Conservation (phyloP, 1,140 invertebrate species). For the Chironomus tepperi region DNA sequence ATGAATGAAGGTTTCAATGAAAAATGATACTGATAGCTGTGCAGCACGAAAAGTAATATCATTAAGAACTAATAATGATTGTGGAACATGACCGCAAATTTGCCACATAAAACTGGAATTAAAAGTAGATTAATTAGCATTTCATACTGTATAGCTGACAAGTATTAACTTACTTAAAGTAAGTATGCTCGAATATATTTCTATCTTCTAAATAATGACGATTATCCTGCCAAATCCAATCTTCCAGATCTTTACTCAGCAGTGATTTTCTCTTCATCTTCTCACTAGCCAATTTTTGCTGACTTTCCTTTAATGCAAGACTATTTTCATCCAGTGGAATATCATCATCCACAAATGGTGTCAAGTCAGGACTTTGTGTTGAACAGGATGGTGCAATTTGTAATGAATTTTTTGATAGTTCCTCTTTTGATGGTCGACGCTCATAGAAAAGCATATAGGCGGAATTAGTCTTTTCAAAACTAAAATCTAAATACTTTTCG, state of each 20-base stretch:
- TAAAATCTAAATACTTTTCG: slow-evolving; percentile 95
- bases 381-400: not conserved
- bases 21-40: slow-evolving; percentile 85
- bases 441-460: slow-evolving; percentile 98
- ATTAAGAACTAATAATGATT: slow-evolving; percentile 68
- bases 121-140: slow-evolving; percentile 21
- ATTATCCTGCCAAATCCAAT: slow-evolving; percentile 94
- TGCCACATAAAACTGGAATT: slow-evolving; percentile 85
- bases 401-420: not conserved
- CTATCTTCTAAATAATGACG: slow-evolving; percentile 91
- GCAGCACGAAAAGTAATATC: slow-evolving; percentile 78
- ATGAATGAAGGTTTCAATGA: slow-evolving; percentile 93
- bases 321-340: not conserved
- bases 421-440: slow-evolving; percentile 39
- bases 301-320: slow-evolving; percentile 25
- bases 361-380: not conserved
- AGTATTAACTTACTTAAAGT: slow-evolving; percentile 66
- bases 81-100: slow-evolving; percentile 86
- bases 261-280: slow-evolving; percentile 28
- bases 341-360: not conserved
- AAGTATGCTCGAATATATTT: slow-evolving; percentile 91
- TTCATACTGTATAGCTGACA: not conserved
- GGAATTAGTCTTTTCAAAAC: slow-evolving; percentile 94
- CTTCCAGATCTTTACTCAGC: slow-evolving; percentile 69
- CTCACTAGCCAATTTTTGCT: slow-evolving; percentile 27